Base-by-base conservation (phyloP, 2,888 invertebrate genomes). In the Vesta saturnalis region DNA sequence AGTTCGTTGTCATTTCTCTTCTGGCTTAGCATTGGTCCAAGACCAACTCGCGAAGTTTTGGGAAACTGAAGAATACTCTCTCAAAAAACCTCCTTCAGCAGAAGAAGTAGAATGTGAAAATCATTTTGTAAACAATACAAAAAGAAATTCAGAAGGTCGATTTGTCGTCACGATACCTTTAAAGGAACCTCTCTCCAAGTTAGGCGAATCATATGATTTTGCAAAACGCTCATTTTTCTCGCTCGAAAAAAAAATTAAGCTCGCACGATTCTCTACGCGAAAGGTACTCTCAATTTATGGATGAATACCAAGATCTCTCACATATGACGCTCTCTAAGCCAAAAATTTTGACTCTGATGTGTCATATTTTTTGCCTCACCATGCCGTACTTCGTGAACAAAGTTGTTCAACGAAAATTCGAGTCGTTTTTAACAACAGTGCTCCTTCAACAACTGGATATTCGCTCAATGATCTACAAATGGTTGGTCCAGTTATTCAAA, bases 401-500 rank as follows among this genome's bases (percentile, higher is more conserved):
- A 67, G 61, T 46, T 12, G 18, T 1, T 22, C 19, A 1, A 62
- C 62, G 0, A 62, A 62, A 22, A 19, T 62, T 1, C 21, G 56
- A 0, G 62, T 62, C n/a, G 62, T 62, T 2, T 62, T 55, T 18
- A 56, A 62, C 12, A 55, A 43, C 10, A 55, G 55, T 0, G 6
- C 22, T 0, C 1, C 19, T 0, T 43, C 56, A 2, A 21, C 56
- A 5, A 23, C 16, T 0, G 62, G 55, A 0, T n/a, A 12, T 12
- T 62, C 55, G 4, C 6, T 54, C 3, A 62, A 62, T 16, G 22
- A 23, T 21, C 5, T 60, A 5, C 46, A 60, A 47, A 47, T 47
- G 14, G 19, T 60, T 14, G 81, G 82, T 0, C 79, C 83, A 0
- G 74, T 71, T 0, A 57, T 82, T 0, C 80, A 83, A 60, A 73